These are phyloP conservation scores for Musca domestica DNA, from an alignment of 1,140 invertebrate genomes.

Conservation along the genomic window DNA sequence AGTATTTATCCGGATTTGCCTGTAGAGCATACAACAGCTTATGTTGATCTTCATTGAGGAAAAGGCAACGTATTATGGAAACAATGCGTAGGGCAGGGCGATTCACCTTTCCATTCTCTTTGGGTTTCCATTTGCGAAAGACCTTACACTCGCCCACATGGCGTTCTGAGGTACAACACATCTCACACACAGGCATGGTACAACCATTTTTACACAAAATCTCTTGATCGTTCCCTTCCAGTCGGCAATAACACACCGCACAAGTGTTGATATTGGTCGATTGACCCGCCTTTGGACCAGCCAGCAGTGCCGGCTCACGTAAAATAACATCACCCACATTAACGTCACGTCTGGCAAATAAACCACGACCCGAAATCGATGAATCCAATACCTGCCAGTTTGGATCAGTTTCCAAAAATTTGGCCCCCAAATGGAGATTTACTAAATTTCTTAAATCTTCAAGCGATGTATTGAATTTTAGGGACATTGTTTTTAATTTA, in stretches of 20 bases:
- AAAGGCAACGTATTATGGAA: constrained; percentile 62
- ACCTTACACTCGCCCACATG: constrained; percentile 63
- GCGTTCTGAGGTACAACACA: constrained; percentile 57
- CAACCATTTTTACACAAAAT: constrained; percentile 54
- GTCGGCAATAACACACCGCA: constrained; percentile 38
- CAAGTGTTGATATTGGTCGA: constrained; percentile 42
- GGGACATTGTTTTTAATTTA: too few relatives aligned
- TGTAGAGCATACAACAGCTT: constrained; percentile 60
- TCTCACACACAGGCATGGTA: constrained; percentile 50
- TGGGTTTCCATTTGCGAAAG: constrained; percentile 58
- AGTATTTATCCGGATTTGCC: constrained; percentile 57
- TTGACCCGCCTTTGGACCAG: constrained; percentile 58
- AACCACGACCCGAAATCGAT: constrained; percentile 62
- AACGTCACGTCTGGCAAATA: constrained; percentile 66
- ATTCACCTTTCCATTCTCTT: constrained; percentile 55
- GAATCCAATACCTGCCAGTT: constrained; percentile 58
- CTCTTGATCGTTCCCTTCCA: constrained; percentile 43
- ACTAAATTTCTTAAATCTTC: constrained; percentile 26
- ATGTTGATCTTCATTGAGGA: constrained; percentile 58
- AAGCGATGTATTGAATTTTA: too few relatives aligned
- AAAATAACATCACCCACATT: constrained; percentile 66
- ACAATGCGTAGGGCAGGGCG: constrained; percentile 58
- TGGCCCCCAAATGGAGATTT: constrained; percentile 40
- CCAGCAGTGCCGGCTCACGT: constrained; percentile 64
- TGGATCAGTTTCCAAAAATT: constrained; percentile 31